phyloP scores from a whole-genome alignment of 2,797 vertebrate species.

The Parauchenoglanis ngamensis region DNA sequence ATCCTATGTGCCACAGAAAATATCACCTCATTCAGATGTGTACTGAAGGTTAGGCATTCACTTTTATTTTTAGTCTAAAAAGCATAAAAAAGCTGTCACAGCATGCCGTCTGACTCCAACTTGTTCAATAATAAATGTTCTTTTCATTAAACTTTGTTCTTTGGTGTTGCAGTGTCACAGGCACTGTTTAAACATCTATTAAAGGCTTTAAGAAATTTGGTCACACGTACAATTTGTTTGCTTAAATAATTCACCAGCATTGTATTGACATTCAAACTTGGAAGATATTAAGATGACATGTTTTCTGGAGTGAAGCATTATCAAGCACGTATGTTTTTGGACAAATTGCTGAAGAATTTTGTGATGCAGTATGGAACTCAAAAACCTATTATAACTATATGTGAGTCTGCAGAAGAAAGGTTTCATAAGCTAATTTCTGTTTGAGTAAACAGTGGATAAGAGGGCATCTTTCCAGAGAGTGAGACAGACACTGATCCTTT shows the following conservation, averaged over 20 bases:
- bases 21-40: slow-evolving; percentile 27
- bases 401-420: not conserved
- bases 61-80: slow-evolving; percentile 26
- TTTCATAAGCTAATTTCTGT: not conserved
- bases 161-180: not conserved
- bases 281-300: not conserved
- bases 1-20: slow-evolving; percentile 39
- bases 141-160: not conserved
- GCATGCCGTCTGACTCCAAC: slow-evolving; percentile 4
- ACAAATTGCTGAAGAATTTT: not conserved
- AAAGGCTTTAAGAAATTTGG: not conserved
- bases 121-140: slow-evolving; percentile 34
- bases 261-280: not conserved
- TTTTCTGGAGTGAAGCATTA: not conserved
- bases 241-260: not conserved
- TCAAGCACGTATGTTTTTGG: not conserved
- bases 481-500: not conserved
- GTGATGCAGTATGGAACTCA: not conserved
- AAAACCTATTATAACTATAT: not conserved
- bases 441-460: not conserved
- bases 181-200: not conserved
- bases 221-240: not conserved
- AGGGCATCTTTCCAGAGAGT: not conserved
- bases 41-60: slow-evolving; percentile 36
- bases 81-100: not conserved